Evolutionary conservation across 2,797 vertebrate species (phyloP).

Genomic region (Tapera naevia): DNA sequence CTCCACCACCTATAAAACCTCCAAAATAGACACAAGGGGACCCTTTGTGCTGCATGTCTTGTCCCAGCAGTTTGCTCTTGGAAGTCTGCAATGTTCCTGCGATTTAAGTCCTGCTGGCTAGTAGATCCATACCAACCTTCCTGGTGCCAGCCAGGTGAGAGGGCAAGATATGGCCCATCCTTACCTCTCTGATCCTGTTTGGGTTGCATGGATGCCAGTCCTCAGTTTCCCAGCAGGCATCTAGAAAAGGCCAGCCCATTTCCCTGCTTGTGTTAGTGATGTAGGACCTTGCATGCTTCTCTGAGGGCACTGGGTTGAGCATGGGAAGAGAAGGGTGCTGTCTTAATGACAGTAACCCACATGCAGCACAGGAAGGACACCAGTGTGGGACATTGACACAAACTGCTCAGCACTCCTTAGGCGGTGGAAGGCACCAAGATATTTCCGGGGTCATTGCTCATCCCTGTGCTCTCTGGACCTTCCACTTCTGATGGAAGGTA

Average conservation of each 20-base stretch:
- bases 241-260: not conserved
- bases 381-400: not conserved
- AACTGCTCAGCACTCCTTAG: not conserved
- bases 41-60: not conserved
- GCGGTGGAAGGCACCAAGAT: not conserved
- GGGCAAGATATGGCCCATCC: not conserved
- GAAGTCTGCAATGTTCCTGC: not conserved
- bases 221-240: not conserved
- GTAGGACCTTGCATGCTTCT: not conserved
- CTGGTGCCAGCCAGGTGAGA: not conserved
- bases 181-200: not conserved
- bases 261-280: not conserved
- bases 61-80: not conserved
- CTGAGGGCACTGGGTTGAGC: not conserved
- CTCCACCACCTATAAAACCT: slow-evolving; percentile 16
- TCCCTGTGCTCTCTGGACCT: not conserved
- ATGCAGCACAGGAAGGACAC: not conserved
- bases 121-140: not conserved
- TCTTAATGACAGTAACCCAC: not conserved
- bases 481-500: not conserved
- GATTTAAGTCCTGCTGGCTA: not conserved
- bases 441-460: not conserved
- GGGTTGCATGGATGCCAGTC: not conserved
- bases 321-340: not conserved
- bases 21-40: slow-evolving; percentile 46